These are phyloP conservation scores for Eupithecia tripunctaria DNA, from an alignment of 2,888 invertebrate genomes.

Conservation along the genomic window DNA sequence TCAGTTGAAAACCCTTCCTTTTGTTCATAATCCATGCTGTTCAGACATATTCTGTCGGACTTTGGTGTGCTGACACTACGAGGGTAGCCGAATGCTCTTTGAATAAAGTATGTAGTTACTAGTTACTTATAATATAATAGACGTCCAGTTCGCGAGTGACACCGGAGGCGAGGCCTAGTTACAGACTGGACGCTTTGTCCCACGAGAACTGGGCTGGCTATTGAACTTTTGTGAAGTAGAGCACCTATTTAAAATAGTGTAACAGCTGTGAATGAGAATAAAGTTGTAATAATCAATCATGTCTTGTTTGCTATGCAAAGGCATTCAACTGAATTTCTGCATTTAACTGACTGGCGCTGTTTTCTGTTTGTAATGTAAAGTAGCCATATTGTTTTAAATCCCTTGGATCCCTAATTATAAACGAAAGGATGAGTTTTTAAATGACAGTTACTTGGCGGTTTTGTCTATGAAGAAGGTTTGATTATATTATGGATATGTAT, in stretches of 20 bases:
- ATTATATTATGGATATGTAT: too few relatives aligned
- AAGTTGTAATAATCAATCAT: background rate
- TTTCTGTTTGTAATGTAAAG: too few relatives aligned
- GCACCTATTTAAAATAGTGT: background rate
- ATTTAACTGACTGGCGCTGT: too few relatives aligned
- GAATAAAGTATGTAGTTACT: background rate
- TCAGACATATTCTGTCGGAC: background rate
- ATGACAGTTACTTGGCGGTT: too few relatives aligned
- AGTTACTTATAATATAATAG: background rate
- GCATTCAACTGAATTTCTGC: too few relatives aligned
- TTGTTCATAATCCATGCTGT: too few relatives aligned
- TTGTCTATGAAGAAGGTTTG: too few relatives aligned
- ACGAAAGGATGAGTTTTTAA: too few relatives aligned
- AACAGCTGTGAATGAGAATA: background rate
- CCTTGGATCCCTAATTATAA: too few relatives aligned
- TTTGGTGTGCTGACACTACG: background rate
- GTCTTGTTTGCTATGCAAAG: background rate
- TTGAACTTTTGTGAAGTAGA: constrained; percentile 7
- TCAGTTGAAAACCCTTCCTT: too few relatives aligned
- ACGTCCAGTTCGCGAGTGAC: constrained; percentile 15
- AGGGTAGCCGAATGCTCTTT: background rate
- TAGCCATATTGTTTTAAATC: too few relatives aligned
- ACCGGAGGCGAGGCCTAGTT: constrained; percentile 28
- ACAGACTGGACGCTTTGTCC: constrained; percentile 17
- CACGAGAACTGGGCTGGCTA: constrained; percentile 20